Conservation (phyloP, 2,888 invertebrate genomes). For the Desoria tigrina region DNA sequence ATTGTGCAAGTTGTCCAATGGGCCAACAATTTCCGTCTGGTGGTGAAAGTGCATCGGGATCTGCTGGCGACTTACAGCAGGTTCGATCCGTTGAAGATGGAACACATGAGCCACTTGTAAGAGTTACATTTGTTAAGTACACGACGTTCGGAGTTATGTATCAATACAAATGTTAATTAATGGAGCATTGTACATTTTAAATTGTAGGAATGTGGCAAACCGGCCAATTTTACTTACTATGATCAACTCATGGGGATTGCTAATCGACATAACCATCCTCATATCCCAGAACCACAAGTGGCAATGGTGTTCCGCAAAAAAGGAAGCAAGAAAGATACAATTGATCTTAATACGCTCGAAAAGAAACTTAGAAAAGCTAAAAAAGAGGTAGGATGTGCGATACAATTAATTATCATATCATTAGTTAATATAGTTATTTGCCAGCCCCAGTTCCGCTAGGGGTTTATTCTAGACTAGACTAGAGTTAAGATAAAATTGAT, state of each 20-base stretch:
- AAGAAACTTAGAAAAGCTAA: constrained; percentile 74
- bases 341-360: constrained; percentile 74
- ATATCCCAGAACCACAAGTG: constrained; percentile 81
- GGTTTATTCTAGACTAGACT: neutral
- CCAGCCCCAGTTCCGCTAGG: neutral
- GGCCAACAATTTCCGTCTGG: constrained; percentile 18
- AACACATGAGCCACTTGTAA: constrained; percentile 11
- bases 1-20: constrained; percentile 45
- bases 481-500: too few relatives aligned
- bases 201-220: constrained; percentile 72
- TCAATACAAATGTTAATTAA: too few relatives aligned
- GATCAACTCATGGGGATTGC: constrained; percentile 83
- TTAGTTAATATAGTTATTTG: neutral
- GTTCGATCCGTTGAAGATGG: neutral
- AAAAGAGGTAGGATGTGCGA: constrained; percentile 67
- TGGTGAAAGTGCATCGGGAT: constrained; percentile 19
- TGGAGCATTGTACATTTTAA: too few relatives aligned
- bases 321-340: constrained; percentile 64
- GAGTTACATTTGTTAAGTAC: too few relatives aligned
- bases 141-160: too few relatives aligned
- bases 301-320: constrained; percentile 74
- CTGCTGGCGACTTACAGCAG: neutral
- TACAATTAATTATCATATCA: neutral
- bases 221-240: constrained; percentile 70
- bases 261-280: constrained; percentile 77